Conservation (phyloP, 2,888 invertebrate genomes). For the Cryptus armator region DNA sequence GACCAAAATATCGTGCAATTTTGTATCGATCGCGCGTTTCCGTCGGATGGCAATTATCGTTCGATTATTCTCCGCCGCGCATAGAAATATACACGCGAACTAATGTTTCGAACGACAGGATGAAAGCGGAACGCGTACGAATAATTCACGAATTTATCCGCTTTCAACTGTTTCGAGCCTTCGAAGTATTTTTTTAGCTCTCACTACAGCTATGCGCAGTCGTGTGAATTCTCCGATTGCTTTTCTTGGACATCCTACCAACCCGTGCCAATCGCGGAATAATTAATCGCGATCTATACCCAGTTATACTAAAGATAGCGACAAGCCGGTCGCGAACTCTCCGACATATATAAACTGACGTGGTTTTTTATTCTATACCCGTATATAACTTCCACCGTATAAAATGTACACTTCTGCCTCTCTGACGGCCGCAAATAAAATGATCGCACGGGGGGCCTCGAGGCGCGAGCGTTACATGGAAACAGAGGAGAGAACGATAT, state of each 20-base stretch:
- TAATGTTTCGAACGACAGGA: slow-evolving; percentile 16
- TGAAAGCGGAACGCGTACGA: slow-evolving; percentile 64
- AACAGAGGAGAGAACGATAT: slow-evolving; percentile 54
- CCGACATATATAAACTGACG: slow-evolving; percentile 57
- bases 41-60: slow-evolving; percentile 11
- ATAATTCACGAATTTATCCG: slow-evolving; percentile 67
- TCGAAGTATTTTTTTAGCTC: slow-evolving; percentile 9
- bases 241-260: slow-evolving; percentile 67
- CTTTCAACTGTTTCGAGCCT: not conserved
- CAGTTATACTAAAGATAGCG: slow-evolving; percentile 75
- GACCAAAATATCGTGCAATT: too few species aligned
- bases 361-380: slow-evolving; percentile 56
- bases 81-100: slow-evolving; percentile 32
- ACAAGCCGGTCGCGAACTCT: slow-evolving; percentile 39
- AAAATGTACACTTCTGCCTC: not conserved
- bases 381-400: not conserved
- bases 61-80: slow-evolving; percentile 5
- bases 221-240: slow-evolving; percentile 38
- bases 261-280: slow-evolving; percentile 72
- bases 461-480: slow-evolving; percentile 28
- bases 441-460: not conserved
- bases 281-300: slow-evolving; percentile 79
- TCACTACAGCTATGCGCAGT: not conserved
- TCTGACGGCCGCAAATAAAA: too few species aligned
- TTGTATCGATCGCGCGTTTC: not conserved